Evolutionary conservation across 2,888 invertebrate genomes (phyloP).

Genomic region (Scaptomyza reducta): DNA sequence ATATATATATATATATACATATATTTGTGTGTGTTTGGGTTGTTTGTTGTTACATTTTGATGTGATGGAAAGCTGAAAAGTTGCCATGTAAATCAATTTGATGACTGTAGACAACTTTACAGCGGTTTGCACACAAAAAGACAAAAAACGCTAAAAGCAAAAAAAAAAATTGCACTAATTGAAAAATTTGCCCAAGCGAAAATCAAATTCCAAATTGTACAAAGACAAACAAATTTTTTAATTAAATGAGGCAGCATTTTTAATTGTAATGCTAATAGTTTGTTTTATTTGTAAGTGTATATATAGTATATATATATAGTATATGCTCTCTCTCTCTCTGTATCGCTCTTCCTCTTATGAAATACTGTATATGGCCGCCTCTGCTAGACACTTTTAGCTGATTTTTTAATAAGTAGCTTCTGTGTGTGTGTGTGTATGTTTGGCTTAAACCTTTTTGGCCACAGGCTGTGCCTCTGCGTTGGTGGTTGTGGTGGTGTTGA

Average conservation of each 20-base stretch:
- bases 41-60: conserved; percentile 8
- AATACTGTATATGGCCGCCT: conserved; percentile 13
- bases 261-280: conserved; percentile 44
- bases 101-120: conserved; percentile 24
- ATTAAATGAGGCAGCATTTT: conserved; percentile 29
- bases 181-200: conserved; percentile 23
- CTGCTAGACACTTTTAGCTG: conserved; percentile 15
- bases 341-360: conserved; percentile 3
- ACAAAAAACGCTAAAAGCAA: not conserved
- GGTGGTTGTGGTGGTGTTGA: conserved; percentile 51
- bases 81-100: conserved; percentile 49
- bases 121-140: conserved; percentile 23
- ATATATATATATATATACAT: not conserved
- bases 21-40: conserved; percentile 2
- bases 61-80: conserved; percentile 32
- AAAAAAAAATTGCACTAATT: conserved; percentile 32
- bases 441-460: conserved; percentile 26
- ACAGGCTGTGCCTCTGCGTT: conserved; percentile 16
- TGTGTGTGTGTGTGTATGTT: not conserved
- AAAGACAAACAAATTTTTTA: conserved; percentile 23
- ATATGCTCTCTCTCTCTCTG: not conserved
- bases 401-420: conserved; percentile 26
- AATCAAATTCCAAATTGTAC: conserved; percentile 27
- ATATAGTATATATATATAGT: conserved; percentile 16
- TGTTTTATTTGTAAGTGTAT: conserved; percentile 34